Percentiles rank a stretch among this genome's conserved stretches.
These are phyloP conservation scores for Neogobius melanostomus DNA, from an alignment of 2,113 vertebrate species.

Conservation along the genomic window DNA sequence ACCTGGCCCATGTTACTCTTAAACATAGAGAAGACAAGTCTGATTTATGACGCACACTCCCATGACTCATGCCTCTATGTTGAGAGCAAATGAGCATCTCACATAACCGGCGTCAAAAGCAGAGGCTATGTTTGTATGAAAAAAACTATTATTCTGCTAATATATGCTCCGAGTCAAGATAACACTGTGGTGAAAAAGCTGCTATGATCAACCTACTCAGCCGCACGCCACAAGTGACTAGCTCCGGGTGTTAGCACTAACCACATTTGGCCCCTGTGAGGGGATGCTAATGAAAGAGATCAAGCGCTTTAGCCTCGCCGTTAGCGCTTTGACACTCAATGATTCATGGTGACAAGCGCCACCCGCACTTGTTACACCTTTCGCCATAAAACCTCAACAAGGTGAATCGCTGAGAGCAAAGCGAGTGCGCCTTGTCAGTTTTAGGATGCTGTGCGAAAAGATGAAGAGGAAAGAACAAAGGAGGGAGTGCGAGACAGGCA, in stretches of 20 bases:
- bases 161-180: background rate
- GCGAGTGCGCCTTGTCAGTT: slow-evolving; percentile 22
- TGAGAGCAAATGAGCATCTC: slow-evolving; percentile 8
- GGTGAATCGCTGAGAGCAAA: slow-evolving; percentile 20
- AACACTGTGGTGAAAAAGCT: slow-evolving; percentile 26
- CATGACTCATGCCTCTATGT: slow-evolving; percentile 2
- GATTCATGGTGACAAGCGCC: slow-evolving; percentile 46
- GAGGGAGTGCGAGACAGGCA: background rate
- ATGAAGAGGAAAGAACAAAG: slow-evolving; percentile 4
- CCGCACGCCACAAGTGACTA: slow-evolving; percentile 46
- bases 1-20: background rate
- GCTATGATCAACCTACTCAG: slow-evolving; percentile 54
- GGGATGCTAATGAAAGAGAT: slow-evolving; percentile 63
- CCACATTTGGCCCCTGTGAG: slow-evolving; percentile 53
- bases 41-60: slow-evolving; percentile 1
- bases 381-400: slow-evolving; percentile 28
- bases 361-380: slow-evolving; percentile 31
- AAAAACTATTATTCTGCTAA: background rate
- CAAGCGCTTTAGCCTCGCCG: slow-evolving; percentile 50
- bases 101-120: background rate
- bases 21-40: background rate
- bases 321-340: slow-evolving; percentile 32
- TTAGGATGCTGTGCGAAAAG: slow-evolving; percentile 9
- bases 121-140: background rate
- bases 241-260: slow-evolving; percentile 41